These are phyloP conservation scores for Gymnocheta viridis DNA, from an alignment of 2,888 invertebrate species.

Conservation along the genomic window DNA sequence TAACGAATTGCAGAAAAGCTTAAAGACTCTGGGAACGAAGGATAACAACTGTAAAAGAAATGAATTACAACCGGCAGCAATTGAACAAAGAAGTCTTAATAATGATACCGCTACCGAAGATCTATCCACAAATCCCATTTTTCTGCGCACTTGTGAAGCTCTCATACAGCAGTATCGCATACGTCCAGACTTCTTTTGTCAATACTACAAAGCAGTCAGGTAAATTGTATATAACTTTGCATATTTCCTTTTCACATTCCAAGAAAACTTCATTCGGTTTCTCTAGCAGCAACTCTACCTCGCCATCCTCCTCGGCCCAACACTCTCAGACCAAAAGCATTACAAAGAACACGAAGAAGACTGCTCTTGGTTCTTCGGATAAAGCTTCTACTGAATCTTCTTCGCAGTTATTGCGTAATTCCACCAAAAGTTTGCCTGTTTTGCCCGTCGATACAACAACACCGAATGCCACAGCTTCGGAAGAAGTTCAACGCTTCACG, in stretches of 20 bases:
- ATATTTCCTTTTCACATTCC: not conserved
- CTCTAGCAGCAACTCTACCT: slow-evolving; percentile 63
- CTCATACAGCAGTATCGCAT: slow-evolving; percentile 86
- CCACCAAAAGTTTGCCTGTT: slow-evolving; percentile 47
- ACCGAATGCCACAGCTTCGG: slow-evolving; percentile 62
- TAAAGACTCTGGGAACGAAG: not conserved
- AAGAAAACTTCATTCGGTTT: not conserved
- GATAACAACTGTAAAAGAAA: not conserved
- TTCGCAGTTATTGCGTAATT: slow-evolving; percentile 63
- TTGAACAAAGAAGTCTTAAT: not conserved
- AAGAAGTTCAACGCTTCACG: slow-evolving; percentile 76
- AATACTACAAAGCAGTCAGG: slow-evolving; percentile 84
- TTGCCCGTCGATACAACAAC: not conserved
- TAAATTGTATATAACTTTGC: slow-evolving; percentile 74
- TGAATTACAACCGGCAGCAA: not conserved
- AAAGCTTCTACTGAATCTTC: slow-evolving; percentile 24
- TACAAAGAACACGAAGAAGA: slow-evolving; percentile 51
- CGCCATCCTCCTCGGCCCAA: slow-evolving; percentile 68
- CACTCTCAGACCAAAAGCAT: slow-evolving; percentile 56
- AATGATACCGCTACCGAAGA: slow-evolving; percentile 66
- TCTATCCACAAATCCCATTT: slow-evolving; percentile 73
- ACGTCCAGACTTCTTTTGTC: slow-evolving; percentile 90
- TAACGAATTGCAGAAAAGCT: not conserved
- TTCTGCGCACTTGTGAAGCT: slow-evolving; percentile 84
- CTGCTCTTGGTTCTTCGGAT: slow-evolving; percentile 22